These are phyloP conservation scores for crab-eating macaque (Macaca fascicularis) DNA, from an alignment of 2,113 vertebrate species.

Conservation along the genomic window T2T-MFA8v1.1 NC_088387.1:83364501-83365000, in stretches of 20 bases:
- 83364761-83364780: background rate
- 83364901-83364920: background rate
- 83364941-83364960: background rate
- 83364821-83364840: background rate
- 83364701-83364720: background rate
- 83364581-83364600: too few relatives aligned
- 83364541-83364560: background rate
- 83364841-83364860: background rate
- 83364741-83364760: background rate
- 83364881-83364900: background rate
- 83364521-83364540: background rate
- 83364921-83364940: background rate
- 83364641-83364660: background rate
- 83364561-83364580: background rate
- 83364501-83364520: background rate
- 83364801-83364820: background rate
- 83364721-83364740: background rate
- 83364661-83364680: background rate
- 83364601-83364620: too few relatives aligned
- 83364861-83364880: background rate
- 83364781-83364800: background rate
- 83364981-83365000: background rate
- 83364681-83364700: background rate
- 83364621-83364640: too few relatives aligned
- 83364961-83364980: background rate